Evolutionary conservation across 2,888 invertebrate species (phyloP).

Genomic region (Strigamia crassipes): DNA sequence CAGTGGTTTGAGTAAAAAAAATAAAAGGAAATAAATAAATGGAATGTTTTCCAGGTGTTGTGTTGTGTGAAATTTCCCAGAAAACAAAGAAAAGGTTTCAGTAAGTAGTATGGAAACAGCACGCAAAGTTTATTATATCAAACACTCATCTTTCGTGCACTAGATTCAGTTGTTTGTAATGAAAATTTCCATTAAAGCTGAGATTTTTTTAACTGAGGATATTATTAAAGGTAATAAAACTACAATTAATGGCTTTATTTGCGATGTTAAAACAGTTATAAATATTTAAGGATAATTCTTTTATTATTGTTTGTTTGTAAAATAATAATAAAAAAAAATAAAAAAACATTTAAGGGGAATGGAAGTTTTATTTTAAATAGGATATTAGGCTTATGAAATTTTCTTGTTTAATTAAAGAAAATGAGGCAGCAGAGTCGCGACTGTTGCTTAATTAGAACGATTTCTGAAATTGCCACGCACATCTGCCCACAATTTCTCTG

Average conservation of each 20-base stretch:
- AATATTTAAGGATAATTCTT: neutral
- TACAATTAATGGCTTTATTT: slow-evolving; percentile 18
- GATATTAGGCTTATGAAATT: slow-evolving; percentile 15
- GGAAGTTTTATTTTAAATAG: neutral
- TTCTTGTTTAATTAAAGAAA: neutral
- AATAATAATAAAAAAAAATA: neutral
- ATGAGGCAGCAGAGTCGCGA: neutral
- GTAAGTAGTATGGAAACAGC: slow-evolving; percentile 13
- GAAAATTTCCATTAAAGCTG: slow-evolving; percentile 34
- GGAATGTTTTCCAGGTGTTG: slow-evolving; percentile 28
- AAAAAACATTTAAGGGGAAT: neutral
- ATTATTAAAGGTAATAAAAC: slow-evolving; percentile 1
- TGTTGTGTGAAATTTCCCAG: slow-evolving; percentile 32
- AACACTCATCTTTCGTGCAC: slow-evolving; percentile 29
- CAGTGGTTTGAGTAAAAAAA: neutral
- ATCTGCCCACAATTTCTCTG: slow-evolving; percentile 28
- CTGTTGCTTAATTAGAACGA: slow-evolving; percentile 17
- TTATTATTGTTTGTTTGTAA: neutral
- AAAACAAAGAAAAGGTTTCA: slow-evolving; percentile 28
- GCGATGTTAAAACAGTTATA: neutral
- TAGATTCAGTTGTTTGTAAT: slow-evolving; percentile 2
- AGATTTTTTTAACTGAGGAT: neutral
- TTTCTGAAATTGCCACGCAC: slow-evolving; percentile 15
- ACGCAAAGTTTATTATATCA: slow-evolving; percentile 24
- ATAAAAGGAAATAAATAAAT: slow-evolving; percentile 34